A percentile compares a stretch with the other conserved stretches of the same genome.
Evolutionary conservation across 2,888 invertebrate species (phyloP).

Genomic region (Phalera bucephala): DNA sequence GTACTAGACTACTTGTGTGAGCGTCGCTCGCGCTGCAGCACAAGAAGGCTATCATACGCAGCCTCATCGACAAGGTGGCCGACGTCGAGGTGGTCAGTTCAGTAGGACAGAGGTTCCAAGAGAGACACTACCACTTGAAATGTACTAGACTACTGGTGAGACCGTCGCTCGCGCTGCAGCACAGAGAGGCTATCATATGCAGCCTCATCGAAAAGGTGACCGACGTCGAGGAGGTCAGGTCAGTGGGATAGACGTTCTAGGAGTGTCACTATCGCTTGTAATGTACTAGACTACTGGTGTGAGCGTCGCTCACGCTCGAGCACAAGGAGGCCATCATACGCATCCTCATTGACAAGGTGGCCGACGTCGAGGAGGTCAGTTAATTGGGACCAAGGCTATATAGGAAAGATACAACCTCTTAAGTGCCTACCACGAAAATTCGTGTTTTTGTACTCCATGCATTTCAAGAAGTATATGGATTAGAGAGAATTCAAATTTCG

Average conservation of each 20-base stretch:
- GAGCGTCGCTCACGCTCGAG: conserved; percentile 57
- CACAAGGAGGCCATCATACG: conserved; percentile 73
- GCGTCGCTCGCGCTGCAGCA: conserved; percentile 61
- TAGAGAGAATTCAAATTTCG: too few species aligned
- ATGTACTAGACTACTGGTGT: too few species aligned
- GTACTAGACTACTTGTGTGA: conserved; percentile 57
- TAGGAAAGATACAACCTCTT: too few species aligned
- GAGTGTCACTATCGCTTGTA: too few species aligned
- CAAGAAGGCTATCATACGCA: conserved; percentile 70
- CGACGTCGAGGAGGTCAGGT: conserved; percentile 73
- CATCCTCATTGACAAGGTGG: conserved; percentile 73
- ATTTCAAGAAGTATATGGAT: too few species aligned
- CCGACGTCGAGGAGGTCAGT: conserved; percentile 72
- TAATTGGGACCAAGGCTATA: conserved; percentile 34
- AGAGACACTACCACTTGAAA: too few species aligned
- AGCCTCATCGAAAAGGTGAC: conserved; percentile 75
- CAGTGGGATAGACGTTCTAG: conserved; percentile 8
- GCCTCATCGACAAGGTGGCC: conserved; percentile 73
- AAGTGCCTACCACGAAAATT: too few species aligned
- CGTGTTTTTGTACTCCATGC: too few species aligned
- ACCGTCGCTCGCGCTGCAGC: conserved; percentile 56
- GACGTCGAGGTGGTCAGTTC: conserved; percentile 73
- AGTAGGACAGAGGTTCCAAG: conserved; percentile 34
- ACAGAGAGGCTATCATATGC: conserved; percentile 70
- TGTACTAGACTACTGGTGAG: too few species aligned